Base-by-base conservation (phyloP, 2,888 invertebrate species). In the Scaptomyza reducta region DNA sequence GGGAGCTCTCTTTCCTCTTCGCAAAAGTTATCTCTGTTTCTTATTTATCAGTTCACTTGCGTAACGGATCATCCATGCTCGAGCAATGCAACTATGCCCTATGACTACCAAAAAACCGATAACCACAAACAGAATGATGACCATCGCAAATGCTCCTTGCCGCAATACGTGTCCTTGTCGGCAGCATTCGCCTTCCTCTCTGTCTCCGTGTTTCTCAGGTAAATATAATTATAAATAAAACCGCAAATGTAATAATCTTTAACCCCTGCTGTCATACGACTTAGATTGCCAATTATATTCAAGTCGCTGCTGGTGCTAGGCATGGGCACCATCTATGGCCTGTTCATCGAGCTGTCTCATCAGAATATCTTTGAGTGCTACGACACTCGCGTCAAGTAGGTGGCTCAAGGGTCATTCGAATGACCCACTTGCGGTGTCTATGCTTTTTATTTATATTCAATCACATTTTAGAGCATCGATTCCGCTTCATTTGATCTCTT, bases 101-200 rank as follows among this genome's bases (percentile, higher is more conserved):
- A 55, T 38, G 54, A 51, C 50, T 16, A 70, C 0, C 33, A 47
- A 53, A 41, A 38, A 47, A 4, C 31, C 57, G 7, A 6, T 40
- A 1, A 84, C 53, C 69, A 74, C 40, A 73, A 74, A 31, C 89
- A 89, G 9, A 88, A 57, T 62, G 92, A 92, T 47, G 94, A 95
- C 69, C 97, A 97, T 90, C 93, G 96, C 51, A 95, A 95, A 16
- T 97, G 97, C 86, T 96, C 96, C 0, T 92, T 97, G 58, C 98
- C 98, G 0, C 95, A 97, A 63, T 98, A 98, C 91, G 95, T 97
- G 42, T 95, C 96, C 6, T 92, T 97, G 13, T 96, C 96, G 11
- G 97, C 97, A 83, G 94, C 97, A 56, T 93, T 98, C 76, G 96
- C 96, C 55, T 96, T 96, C 92, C 93, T 98, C 62, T 95, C 96